Evolutionary conservation across 2,113 vertebrate species (phyloP).

Genomic region (Dasyornis broadbenti): DNA sequence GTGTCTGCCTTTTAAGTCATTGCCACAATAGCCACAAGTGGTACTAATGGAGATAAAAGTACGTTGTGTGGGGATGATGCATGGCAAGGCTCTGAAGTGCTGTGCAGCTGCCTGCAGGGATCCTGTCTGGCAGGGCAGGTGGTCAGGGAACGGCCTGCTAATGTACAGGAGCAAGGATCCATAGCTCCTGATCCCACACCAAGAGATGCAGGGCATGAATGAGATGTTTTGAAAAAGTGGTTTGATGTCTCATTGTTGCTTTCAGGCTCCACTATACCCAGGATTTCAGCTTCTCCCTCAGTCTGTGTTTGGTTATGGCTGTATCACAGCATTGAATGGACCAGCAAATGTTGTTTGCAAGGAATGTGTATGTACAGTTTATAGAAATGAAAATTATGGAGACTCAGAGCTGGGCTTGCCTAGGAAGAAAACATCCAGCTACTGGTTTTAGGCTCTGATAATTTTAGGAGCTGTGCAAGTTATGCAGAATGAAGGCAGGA

Average conservation of each 20-base stretch:
- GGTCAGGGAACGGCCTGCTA: neutral
- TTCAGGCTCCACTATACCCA: fast-evolving
- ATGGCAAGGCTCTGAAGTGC: neutral
- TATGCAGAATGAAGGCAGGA: neutral
- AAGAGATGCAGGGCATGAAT: neutral
- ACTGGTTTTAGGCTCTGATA: neutral
- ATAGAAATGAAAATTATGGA: neutral
- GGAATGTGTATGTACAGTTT: neutral
- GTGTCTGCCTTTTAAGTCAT: neutral
- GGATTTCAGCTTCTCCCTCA: neutral
- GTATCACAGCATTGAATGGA: neutral
- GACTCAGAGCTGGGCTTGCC: neutral
- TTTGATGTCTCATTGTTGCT: neutral
- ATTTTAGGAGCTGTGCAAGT: neutral
- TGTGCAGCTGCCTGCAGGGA: neutral
- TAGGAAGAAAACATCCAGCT: neutral
- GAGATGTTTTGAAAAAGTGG: fast-evolving
- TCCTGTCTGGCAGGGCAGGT: neutral
- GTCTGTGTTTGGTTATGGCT: neutral
- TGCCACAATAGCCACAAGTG: neutral
- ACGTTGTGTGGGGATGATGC: fast-evolving
- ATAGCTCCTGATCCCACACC: neutral
- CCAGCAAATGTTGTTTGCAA: neutral
- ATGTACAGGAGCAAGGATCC: neutral
- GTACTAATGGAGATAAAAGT: neutral